Percentiles rank a stretch among this genome's conserved stretches.
These are phyloP conservation scores for Pempheris klunzingeri DNA, from an alignment of 2,797 vertebrate genomes.

Conservation along the genomic window DNA sequence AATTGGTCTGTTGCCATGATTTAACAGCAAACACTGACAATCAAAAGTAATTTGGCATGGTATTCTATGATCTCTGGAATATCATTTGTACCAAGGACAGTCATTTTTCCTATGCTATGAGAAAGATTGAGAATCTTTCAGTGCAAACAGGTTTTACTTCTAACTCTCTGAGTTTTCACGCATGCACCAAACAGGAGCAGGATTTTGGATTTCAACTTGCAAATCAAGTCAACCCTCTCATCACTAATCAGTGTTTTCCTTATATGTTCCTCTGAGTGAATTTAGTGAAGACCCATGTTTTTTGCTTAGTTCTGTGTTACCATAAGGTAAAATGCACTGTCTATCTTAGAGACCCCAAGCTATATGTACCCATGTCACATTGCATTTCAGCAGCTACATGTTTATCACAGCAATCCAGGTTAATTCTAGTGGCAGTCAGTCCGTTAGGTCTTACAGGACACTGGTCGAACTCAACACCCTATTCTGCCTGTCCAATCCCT, in stretches of 20 bases:
- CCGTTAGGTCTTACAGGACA: slow-evolving; percentile 56
- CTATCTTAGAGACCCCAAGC: not conserved
- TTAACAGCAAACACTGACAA: no score
- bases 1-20: no score
- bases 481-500: slow-evolving; percentile 59
- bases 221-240: no score
- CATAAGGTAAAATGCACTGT: not conserved
- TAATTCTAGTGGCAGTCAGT: slow-evolving; percentile 50
- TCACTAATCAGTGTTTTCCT: not conserved
- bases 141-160: no score
- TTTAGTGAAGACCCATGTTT: not conserved
- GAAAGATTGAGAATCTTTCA: no score
- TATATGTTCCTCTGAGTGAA: not conserved
- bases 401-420: slow-evolving; percentile 52
- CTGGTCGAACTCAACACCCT: slow-evolving; percentile 43
- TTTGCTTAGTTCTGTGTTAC: slow-evolving; percentile 14
- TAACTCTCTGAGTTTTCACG: no score
- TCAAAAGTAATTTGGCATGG: no score
- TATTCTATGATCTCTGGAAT: no score
- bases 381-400: slow-evolving; percentile 46
- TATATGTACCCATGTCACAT: slow-evolving; percentile 33
- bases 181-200: no score
- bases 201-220: no score
- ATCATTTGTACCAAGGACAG: no score
- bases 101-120: no score